These are phyloP conservation scores for Cheilosia scutellata DNA, from an alignment of 2,888 invertebrate species.

Conservation along the genomic window DNA sequence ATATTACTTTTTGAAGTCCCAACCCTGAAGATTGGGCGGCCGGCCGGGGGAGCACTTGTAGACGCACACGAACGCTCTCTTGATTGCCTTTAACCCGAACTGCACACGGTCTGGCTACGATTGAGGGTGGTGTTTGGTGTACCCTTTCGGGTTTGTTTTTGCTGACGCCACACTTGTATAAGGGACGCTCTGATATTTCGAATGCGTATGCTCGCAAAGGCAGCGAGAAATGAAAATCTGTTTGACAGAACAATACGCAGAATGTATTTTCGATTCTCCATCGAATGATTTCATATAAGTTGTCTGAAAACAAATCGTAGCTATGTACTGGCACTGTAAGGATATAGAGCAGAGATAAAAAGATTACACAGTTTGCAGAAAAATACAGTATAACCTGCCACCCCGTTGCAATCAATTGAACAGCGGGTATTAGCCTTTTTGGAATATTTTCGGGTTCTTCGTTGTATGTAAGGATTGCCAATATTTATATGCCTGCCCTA, in stretches of 20 bases:
- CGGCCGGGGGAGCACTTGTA: conserved; percentile 60
- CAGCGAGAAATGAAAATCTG: conserved; percentile 52
- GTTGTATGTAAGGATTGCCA: conserved; percentile 38
- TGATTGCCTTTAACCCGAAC: conserved; percentile 34
- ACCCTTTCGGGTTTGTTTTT: conserved; percentile 63
- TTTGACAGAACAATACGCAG: conserved; percentile 39
- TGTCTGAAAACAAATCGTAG: neutral
- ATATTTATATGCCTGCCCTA: neutral
- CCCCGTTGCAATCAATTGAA: neutral
- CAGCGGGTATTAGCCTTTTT: conserved; percentile 25
- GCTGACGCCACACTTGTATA: conserved; percentile 51
- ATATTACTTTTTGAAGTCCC: conserved; percentile 71
- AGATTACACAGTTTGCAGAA: conserved; percentile 1
- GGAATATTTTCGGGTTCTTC: conserved; percentile 43
- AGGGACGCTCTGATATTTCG: conserved; percentile 38
- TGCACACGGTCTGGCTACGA: conserved; percentile 32
- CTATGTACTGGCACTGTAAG: conserved; percentile 3
- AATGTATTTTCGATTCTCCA: conserved; percentile 40
- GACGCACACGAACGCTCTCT: conserved; percentile 65
- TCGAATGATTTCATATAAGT: conserved; percentile 47
- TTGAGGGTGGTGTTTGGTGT: conserved; percentile 32
- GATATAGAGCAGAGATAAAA: neutral
- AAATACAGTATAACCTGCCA: conserved; percentile 1
- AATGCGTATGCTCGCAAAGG: conserved; percentile 53
- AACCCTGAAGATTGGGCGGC: neutral